Evolutionary conservation across 92 coral and sea anemone species (phyloP), one percentile per base, ranked within the genome.

Genomic region (Umimayanthus chanpuru): DNA sequence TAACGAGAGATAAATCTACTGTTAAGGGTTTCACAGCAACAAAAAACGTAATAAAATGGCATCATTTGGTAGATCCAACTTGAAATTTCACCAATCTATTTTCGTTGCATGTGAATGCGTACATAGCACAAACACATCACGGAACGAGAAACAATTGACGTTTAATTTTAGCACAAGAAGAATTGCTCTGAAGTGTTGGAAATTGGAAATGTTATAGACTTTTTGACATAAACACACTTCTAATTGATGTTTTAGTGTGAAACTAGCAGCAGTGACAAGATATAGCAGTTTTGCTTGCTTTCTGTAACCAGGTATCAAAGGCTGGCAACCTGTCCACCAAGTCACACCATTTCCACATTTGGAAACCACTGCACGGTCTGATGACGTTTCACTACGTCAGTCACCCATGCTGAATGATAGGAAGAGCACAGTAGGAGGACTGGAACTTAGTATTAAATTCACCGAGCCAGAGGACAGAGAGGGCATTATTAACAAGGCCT

Each of bases 401-500:
- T 47, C 77, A 21, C 87, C 65, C 56, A 7, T 36, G 23, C 21
- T 73, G 41, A 84, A 43, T 61, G 86, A 77, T 39, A 70, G 75
- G 21, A 77, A 85, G 80, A 85, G 50, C 86, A 88, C 92, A 77
- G 88, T 95, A 30, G 99, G 99, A 73, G 99, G 99, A 67, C 94
- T 97, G 43, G 96, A 97, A 81, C 89, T 97, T 53, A 66, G 80
- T 4, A 90, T 97, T 8, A 88, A 89, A 87, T 94, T 97, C 79
- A 89, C 94, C 53, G 98, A 97, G 55, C 82, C 88, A 28, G 93
- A 90, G 58, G 95, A 93, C 81, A 90, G 98, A 70, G 96, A 95
- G 38, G 85, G 83, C 47, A 86, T 97, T 18, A 88, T 97, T 77
- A 95, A 97, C 85, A 80, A 82, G 79, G 96, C 94, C 47, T 90